Conservation (phyloP, 1,140 invertebrate genomes). For the Bombyx mandarina region DNA sequence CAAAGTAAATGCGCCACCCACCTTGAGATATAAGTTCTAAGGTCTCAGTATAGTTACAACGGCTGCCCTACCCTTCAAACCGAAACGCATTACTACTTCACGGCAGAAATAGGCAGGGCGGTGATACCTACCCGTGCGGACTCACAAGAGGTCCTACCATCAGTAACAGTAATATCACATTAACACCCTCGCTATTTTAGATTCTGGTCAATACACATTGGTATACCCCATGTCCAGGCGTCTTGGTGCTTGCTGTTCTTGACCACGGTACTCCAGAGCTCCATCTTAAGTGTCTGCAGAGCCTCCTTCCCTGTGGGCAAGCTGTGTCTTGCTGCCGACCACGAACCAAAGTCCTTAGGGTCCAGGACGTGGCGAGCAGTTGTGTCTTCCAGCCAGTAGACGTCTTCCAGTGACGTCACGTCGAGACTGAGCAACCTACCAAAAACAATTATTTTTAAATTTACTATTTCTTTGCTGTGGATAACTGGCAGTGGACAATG, state of each 20-base stretch:
- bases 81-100: too few relatives aligned
- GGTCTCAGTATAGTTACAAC: too few relatives aligned
- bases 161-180: too few relatives aligned
- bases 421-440: slow-evolving; percentile 82
- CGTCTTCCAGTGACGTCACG: slow-evolving; percentile 86
- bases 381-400: slow-evolving; percentile 89
- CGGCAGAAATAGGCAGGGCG: too few relatives aligned
- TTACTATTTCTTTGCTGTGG: too few relatives aligned
- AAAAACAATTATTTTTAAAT: slow-evolving; percentile 2
- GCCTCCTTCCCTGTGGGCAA: slow-evolving; percentile 85
- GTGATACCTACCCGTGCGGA: too few relatives aligned
- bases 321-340: slow-evolving; percentile 82
- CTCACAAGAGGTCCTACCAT: too few relatives aligned
- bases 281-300: slow-evolving; percentile 81
- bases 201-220: neutral
- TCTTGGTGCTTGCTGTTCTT: slow-evolving; percentile 89
- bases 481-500: too few relatives aligned
- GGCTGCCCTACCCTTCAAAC: too few relatives aligned
- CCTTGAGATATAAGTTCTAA: too few relatives aligned
- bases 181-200: neutral
- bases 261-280: slow-evolving; percentile 90
- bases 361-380: slow-evolving; percentile 80
- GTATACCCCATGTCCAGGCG: slow-evolving; percentile 87
- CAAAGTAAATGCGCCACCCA: too few relatives aligned
- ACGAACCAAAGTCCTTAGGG: slow-evolving; percentile 81